A percentile compares a stretch with the other conserved stretches of the same genome.
Conservation (phyloP, 1,140 invertebrate genomes). For the Platyura marginata region DNA sequence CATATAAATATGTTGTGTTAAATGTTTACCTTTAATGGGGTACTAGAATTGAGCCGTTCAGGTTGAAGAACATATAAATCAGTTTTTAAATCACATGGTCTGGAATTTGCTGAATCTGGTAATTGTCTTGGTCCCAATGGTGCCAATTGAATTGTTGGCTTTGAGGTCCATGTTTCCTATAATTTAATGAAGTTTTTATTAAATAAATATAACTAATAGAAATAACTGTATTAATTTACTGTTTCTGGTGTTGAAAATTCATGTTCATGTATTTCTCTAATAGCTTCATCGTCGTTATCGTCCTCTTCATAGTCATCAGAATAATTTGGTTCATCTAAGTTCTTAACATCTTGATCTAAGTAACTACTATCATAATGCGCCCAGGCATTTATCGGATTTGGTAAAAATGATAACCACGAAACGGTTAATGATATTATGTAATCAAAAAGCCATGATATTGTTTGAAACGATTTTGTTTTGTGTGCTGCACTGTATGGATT, state of each 20-base stretch:
- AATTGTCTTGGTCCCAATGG: conserved; percentile 25
- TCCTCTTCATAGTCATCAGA: conserved; percentile 20
- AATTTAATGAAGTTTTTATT: no score
- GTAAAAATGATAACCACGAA: conserved; percentile 17
- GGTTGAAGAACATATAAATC: conserved; percentile 74
- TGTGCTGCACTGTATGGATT: conserved; percentile 42
- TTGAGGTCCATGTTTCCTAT: no score
- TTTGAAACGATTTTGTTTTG: conserved; percentile 11
- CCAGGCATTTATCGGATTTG: conserved; percentile 16
- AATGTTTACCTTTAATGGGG: conserved; percentile 34
- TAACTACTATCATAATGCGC: conserved; percentile 9
- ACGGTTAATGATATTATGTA: conserved; percentile 16
- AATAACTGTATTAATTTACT: no score
- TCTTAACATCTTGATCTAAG: conserved; percentile 16
- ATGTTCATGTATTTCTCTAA: background rate
- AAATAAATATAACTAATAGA: no score
- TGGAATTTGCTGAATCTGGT: conserved; percentile 33
- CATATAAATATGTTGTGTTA: background rate
- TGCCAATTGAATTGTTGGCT: no score
- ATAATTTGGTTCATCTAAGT: conserved; percentile 19
- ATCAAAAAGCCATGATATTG: conserved; percentile 16
- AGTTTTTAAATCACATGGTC: conserved; percentile 70
- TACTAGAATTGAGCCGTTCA: conserved; percentile 56
- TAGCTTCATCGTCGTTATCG: conserved; percentile 16
- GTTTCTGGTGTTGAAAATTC: conserved; percentile 21